These are phyloP conservation scores for Atractosteus spatula DNA, from an alignment of 2,113 vertebrate species.

Conservation along the genomic window DNA sequence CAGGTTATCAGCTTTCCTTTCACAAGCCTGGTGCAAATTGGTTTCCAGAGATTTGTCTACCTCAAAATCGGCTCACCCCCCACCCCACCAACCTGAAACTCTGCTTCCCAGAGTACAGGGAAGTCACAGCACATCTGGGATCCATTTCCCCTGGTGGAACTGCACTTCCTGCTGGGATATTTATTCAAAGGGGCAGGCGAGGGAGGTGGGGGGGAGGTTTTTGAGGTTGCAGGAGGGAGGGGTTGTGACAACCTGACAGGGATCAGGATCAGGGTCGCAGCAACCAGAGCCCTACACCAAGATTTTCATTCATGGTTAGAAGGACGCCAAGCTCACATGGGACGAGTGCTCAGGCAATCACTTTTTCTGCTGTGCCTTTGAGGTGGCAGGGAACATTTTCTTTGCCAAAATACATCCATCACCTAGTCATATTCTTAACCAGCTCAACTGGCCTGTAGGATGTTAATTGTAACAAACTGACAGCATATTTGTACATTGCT, in stretches of 20 bases:
- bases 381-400: too few relatives aligned
- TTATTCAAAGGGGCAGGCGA: slow-evolving; percentile 55
- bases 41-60: too few relatives aligned
- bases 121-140: slow-evolving; percentile 66
- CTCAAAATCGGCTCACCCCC: background rate
- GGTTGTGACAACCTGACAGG: slow-evolving; percentile 20
- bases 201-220: slow-evolving; percentile 8
- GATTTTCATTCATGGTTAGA: background rate
- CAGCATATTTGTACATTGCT: too few relatives aligned
- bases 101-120: slow-evolving; percentile 51
- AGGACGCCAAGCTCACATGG: too few relatives aligned
- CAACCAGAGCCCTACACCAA: background rate
- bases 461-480: too few relatives aligned
- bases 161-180: slow-evolving; percentile 69
- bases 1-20: background rate
- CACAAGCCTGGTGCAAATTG: background rate
- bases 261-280: slow-evolving; percentile 6
- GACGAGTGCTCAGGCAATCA: too few relatives aligned
- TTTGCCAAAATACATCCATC: too few relatives aligned
- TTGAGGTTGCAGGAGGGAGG: slow-evolving; percentile 34
- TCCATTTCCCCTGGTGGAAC: slow-evolving; percentile 64
- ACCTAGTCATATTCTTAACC: too few relatives aligned
- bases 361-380: too few relatives aligned
- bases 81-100: slow-evolving; percentile 40
- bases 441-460: too few relatives aligned